phyloP scores from a whole-genome alignment of 2,888 invertebrate genomes.

The Meteorus cinctellus region DNA sequence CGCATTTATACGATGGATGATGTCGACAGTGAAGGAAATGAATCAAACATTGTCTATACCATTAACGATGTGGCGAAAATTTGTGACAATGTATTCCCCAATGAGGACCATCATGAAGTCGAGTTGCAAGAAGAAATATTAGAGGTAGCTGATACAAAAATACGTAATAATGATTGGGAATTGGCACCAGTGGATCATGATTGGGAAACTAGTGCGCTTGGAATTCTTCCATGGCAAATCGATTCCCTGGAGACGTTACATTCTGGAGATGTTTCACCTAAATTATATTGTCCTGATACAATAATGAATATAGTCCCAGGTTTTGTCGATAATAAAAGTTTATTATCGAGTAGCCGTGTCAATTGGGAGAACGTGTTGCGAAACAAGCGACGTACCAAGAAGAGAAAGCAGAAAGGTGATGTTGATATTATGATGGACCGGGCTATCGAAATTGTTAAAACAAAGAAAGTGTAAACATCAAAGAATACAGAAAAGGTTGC shows the following conservation, averaged over 20 bases:
- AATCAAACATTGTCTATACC: slow-evolving; percentile 71
- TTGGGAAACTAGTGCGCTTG: slow-evolving; percentile 76
- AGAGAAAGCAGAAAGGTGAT: slow-evolving; percentile 52
- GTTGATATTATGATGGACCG: slow-evolving; percentile 56
- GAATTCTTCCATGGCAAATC: slow-evolving; percentile 74
- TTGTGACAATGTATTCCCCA: slow-evolving; percentile 16
- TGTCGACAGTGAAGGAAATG: slow-evolving; percentile 50
- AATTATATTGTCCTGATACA: slow-evolving; percentile 39
- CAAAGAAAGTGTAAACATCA: slow-evolving; percentile 36
- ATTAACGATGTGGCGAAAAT: slow-evolving; percentile 71
- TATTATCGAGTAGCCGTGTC: slow-evolving; percentile 60
- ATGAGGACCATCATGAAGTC: slow-evolving; percentile 1
- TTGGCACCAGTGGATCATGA: slow-evolving; percentile 60
- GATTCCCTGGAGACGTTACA: slow-evolving; percentile 56
- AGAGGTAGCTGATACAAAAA: slow-evolving; percentile 54
- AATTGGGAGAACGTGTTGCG: slow-evolving; percentile 65
- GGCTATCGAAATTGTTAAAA: slow-evolving; percentile 58
- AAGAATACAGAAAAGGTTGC: slow-evolving; percentile 19
- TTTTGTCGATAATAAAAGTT: slow-evolving; percentile 57
- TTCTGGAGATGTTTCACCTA: slow-evolving; percentile 41
- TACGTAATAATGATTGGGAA: slow-evolving; percentile 63
- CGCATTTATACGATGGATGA: slow-evolving; percentile 65
- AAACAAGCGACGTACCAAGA: slow-evolving; percentile 57
- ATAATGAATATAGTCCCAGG: slow-evolving; percentile 60
- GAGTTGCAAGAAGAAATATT: slow-evolving; percentile 27